Evolutionary conservation across 2,797 vertebrate species (phyloP), one percentile per base, ranked within the genome.

Genomic region (Atherinosoma microstoma): DNA sequence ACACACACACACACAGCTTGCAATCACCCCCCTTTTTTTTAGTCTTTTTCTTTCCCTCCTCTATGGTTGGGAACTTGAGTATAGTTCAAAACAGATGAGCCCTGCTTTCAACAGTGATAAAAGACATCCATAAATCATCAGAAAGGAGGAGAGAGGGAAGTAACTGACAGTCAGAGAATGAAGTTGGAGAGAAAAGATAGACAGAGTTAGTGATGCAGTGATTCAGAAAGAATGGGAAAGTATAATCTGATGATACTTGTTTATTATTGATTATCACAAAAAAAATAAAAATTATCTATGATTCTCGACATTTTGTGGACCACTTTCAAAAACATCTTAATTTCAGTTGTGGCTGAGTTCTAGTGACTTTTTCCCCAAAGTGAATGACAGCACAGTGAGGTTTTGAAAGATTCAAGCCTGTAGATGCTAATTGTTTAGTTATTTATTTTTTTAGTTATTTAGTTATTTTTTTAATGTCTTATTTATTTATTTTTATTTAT

Each of bases 91-190:
- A 87, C 78, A 84, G 86, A 88, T 78, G 85, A 90, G 86, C 58
- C 76, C 80, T 62, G 82, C 85, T 85, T 89, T 91, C 88, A 88
- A 67, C 79, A 73, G 68, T 90, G 84, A 93, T 92, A 85, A 89
- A 91, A 87, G 38, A 91, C 84, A 79, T 76, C 66, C 78, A 91
- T 92, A 86, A 89, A 92, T 90, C 90, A 91, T 83, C 64, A 45
- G 20, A 29, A 63, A 54, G 12, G 45, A 60, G 20, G 56, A 49
- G 7, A 66, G 18, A 51, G 51, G 22, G 56, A 66, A 59, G 32
- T 36, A 67, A 73, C 29, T 42, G 76, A 79, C 65, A 79, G 38
- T 36, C 6, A 72, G 38, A 72, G 65, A 76, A 78, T 71, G 42
- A 49, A 61, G 53, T 27, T 40, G 20, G 59, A 53, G 56, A 49